Evolutionary conservation across 1,140 invertebrate genomes (phyloP).

Genomic region (Mercenaria mercenaria): DNA sequence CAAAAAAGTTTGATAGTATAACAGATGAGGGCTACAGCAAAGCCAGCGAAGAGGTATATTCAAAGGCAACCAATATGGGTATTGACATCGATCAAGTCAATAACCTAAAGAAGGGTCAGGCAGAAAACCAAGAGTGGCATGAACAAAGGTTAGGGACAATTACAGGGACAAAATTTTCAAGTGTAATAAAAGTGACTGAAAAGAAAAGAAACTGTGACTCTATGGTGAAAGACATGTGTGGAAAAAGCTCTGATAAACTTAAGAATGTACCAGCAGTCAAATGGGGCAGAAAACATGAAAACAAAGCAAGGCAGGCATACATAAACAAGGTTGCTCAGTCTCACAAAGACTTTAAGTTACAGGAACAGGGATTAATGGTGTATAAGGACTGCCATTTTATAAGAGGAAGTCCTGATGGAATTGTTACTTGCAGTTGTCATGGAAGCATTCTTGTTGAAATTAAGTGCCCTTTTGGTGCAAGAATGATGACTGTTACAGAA

Average conservation of each 20-base stretch:
- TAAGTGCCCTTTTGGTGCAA: not conserved
- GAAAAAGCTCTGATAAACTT: not conserved
- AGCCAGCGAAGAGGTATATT: not conserved
- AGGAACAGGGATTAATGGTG: not conserved
- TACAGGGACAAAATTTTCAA: not conserved
- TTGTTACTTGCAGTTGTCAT: not conserved
- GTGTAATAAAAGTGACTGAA: not conserved
- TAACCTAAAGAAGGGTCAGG: not conserved
- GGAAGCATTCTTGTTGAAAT: not conserved
- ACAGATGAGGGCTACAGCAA: not conserved
- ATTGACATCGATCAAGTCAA: not conserved
- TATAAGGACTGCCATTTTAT: conserved; percentile 6
- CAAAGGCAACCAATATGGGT: not conserved
- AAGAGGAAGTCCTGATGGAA: conserved; percentile 23
- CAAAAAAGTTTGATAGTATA: not conserved
- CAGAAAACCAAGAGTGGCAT: not conserved
- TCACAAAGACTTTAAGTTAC: not conserved
- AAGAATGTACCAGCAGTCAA: not conserved
- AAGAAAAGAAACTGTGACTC: not conserved
- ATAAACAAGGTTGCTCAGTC: not conserved
- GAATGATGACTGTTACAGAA: conserved; percentile 3
- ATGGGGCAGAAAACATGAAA: conserved; percentile 25
- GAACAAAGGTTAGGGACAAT: not conserved
- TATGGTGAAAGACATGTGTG: not conserved
- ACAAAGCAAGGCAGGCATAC: not conserved